These are phyloP conservation scores for Anagrus nilaparvatae DNA, from an alignment of 1,140 invertebrate species.

Conservation along the genomic window DNA sequence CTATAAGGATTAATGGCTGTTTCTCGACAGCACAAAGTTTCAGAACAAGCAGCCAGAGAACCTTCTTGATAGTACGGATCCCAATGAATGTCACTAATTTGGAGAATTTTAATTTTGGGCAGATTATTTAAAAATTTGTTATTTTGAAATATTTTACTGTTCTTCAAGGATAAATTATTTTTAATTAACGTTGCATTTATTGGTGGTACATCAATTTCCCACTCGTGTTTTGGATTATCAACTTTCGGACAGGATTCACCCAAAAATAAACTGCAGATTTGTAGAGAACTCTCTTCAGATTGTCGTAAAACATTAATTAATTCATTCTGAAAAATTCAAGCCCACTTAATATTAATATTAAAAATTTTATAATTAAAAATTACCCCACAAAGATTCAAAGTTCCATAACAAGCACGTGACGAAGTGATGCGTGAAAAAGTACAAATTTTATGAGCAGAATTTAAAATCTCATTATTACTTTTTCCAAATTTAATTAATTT, in stretches of 20 bases:
- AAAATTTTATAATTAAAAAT: slow-evolving; percentile 75
- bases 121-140: slow-evolving; percentile 62
- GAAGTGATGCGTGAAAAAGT: no score
- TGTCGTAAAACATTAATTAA: slow-evolving; percentile 69
- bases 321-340: no score
- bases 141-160: no score
- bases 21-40: slow-evolving; percentile 77
- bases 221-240: slow-evolving; percentile 79
- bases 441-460: slow-evolving; percentile 69
- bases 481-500: slow-evolving; percentile 75
- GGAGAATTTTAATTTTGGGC: slow-evolving; percentile 81
- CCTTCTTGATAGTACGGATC: slow-evolving; percentile 87
- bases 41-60: slow-evolving; percentile 78
- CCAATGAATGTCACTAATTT: slow-evolving; percentile 87
- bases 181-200: no score
- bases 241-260: slow-evolving; percentile 79
- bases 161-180: no score
- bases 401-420: no score
- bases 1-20: slow-evolving; percentile 63
- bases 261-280: slow-evolving; percentile 84
- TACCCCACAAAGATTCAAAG: no score
- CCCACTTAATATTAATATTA: slow-evolving; percentile 73
- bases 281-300: slow-evolving; percentile 65
- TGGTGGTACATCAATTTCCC: slow-evolving; percentile 78
- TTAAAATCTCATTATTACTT: slow-evolving; percentile 73